Evolutionary conservation across 2,113 vertebrate genomes (phyloP).

Genomic region (Bettongia penicillata): DNA sequence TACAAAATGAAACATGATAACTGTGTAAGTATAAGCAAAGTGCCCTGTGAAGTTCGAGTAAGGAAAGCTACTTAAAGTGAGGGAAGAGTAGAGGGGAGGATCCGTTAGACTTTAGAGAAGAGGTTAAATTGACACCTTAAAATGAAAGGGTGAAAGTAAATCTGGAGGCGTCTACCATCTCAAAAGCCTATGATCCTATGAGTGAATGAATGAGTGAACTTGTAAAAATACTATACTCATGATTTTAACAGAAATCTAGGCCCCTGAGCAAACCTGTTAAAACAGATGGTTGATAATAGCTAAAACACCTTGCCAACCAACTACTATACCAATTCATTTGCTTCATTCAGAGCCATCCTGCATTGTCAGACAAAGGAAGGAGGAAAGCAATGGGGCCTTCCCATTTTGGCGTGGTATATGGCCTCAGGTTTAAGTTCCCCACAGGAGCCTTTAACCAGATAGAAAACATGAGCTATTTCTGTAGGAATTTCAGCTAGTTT

Average conservation of each 20-base stretch:
- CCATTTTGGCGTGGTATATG: background rate
- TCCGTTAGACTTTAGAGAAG: background rate
- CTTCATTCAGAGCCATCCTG: background rate
- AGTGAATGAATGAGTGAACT: background rate
- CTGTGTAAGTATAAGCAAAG: background rate
- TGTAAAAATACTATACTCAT: background rate
- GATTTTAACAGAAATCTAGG: background rate
- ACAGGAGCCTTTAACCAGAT: background rate
- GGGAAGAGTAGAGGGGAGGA: background rate
- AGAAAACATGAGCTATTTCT: constrained; percentile 21
- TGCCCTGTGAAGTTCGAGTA: background rate
- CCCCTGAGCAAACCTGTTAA: background rate
- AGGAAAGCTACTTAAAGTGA: background rate
- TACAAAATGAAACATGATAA: background rate
- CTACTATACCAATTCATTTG: background rate
- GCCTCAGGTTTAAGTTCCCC: background rate
- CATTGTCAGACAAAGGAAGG: background rate
- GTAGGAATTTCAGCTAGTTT: constrained; percentile 61
- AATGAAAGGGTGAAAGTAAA: background rate
- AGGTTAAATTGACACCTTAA: background rate
- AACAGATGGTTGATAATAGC: background rate
- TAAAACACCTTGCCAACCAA: background rate
- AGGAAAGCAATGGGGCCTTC: background rate
- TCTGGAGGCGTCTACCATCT: background rate
- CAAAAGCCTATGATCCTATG: background rate